Evolutionary conservation across 35 echinoderm and acorn worm genomes (phyloP).

Genomic region (Apostichopus japonicus): DNA sequence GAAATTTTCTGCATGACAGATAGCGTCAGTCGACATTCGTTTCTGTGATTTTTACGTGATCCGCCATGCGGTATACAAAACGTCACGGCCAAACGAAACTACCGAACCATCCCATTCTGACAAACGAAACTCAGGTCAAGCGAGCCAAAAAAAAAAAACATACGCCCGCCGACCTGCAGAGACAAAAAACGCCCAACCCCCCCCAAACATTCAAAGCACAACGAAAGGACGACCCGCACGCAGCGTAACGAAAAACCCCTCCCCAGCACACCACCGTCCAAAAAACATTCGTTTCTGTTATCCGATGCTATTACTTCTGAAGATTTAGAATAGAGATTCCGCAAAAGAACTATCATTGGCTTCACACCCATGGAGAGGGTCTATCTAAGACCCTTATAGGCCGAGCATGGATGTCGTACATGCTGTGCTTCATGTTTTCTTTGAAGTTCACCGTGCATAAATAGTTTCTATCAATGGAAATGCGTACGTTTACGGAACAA

Average conservation of each 20-base stretch:
- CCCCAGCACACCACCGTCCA: no score
- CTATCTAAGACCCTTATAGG: neutral
- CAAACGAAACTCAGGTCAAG: no score
- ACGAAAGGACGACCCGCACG: no score
- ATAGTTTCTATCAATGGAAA: neutral
- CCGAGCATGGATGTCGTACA: neutral
- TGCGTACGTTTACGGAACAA: neutral
- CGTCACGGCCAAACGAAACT: no score
- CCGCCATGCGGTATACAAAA: no score
- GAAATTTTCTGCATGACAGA: slow-evolving; percentile 51
- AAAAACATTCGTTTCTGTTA: neutral
- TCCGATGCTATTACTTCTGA: neutral
- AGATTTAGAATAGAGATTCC: neutral
- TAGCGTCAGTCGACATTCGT: neutral
- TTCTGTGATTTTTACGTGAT: no score
- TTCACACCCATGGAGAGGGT: neutral
- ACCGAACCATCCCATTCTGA: no score
- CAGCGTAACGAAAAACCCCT: no score
- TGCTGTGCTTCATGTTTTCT: neutral
- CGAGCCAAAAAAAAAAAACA: no score
- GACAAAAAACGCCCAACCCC: no score
- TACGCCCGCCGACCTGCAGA: no score
- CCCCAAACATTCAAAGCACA: no score
- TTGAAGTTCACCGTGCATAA: neutral
- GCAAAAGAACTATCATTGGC: neutral